Percentiles rank a stretch among this genome's conserved stretches.
These are phyloP conservation scores for Lasiurus borealis DNA, from an alignment of 2,113 vertebrate genomes.

Conservation along the genomic window DNA sequence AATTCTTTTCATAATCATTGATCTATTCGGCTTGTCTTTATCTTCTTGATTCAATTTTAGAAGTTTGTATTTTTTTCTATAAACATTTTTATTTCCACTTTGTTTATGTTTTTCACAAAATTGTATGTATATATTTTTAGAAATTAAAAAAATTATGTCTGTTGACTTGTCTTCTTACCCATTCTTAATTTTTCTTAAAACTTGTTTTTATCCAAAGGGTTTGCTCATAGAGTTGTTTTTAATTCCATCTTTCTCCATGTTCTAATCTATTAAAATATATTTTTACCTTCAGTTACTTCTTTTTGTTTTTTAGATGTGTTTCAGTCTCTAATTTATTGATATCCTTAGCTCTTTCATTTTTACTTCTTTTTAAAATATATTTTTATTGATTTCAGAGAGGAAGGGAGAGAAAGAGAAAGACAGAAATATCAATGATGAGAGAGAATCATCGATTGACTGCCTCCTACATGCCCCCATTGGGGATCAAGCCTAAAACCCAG, in stretches of 20 bases:
- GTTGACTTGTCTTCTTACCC: not conserved
- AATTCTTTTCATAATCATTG: not conserved
- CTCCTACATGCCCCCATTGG: too few relatives aligned
- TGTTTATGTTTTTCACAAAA: constrained; percentile 34
- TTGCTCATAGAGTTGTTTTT: constrained; percentile 8
- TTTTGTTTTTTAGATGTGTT: constrained; percentile 2
- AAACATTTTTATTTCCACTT: constrained; percentile 1
- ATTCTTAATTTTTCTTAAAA: constrained; percentile 19
- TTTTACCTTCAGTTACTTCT: constrained; percentile 23
- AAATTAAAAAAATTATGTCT: not conserved
- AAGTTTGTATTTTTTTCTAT: not conserved
- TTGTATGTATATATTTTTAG: constrained; percentile 13
- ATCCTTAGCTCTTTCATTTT: constrained; percentile 16
- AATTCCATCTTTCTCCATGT: constrained; percentile 10
- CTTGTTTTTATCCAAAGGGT: not conserved
- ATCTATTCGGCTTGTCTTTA: not conserved
- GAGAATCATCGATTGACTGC: too few relatives aligned
- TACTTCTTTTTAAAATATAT: not conserved
- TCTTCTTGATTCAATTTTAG: constrained; percentile 30
- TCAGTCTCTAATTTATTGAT: not conserved
- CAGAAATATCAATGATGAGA: too few relatives aligned
- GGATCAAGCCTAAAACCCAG: too few relatives aligned
- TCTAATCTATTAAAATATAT: constrained; percentile 19
- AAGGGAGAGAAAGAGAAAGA: too few relatives aligned
- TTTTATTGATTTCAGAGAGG: not conserved